Evolutionary conservation across 2,888 invertebrate species (phyloP), one percentile per base, ranked within the genome.

Genomic region (Pheosia gnoma): DNA sequence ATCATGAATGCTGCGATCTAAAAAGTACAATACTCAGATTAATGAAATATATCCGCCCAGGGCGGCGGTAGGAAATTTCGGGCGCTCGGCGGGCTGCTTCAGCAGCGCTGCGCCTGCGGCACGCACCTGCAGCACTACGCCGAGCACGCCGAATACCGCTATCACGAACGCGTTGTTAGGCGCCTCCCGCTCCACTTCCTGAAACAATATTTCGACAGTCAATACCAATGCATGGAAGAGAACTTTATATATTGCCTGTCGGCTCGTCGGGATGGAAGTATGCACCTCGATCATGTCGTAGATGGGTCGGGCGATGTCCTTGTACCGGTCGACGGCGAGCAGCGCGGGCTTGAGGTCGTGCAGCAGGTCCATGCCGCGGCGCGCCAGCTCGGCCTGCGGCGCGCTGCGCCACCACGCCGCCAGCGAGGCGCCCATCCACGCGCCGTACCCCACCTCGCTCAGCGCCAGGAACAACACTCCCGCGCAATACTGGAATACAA

Each of bases 331-430:
- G 59, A 93, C 79, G 73, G 91, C 91, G 62, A 91, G 90, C 82
- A 93, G 85, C 77, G 90, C 90, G 59, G 93, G 91, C 86, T 90
- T 90, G 75, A 93, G 74, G 84, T 93, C 93, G 83, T 91, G 91
- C 86, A 93, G 76, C 74, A 91, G 82, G 85, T 91, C 90, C 52
- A 89, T 70, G 67, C 87, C 90, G 75, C 82, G 87, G 58, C 93
- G 90, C 80, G 90, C 93, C 72, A 93, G 89, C 85, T 87, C 89
- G 25, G 93, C 93, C 82, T 89, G 86, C 69, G 92, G 92, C 55
- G 91, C 87, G 62, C 65, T 57, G 72, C 88, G 87, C 93, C 93
- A 93, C 93, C 93, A 93, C 69, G 83, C 84, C 78, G 80, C 85
- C 82, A 93, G 85, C 74, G 92, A 90, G 55, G 85, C 84, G 70